A percentile compares a stretch with the other conserved stretches of the same genome.
These are phyloP conservation scores for Rhagium mordax DNA, from an alignment of 2,888 invertebrate species.

Conservation along the genomic window DNA sequence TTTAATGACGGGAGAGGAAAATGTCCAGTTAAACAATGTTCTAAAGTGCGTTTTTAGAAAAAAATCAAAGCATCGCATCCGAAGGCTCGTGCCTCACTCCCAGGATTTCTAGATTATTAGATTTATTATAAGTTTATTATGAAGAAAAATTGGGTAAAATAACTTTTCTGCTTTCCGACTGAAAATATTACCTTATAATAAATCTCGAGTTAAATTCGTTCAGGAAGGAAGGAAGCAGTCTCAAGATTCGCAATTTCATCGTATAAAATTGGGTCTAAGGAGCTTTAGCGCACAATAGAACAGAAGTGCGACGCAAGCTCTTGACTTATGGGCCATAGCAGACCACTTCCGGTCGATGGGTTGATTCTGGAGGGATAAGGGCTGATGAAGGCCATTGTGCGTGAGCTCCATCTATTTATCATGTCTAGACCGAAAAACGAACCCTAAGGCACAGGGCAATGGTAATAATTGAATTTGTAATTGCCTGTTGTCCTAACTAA, in stretches of 20 bases:
- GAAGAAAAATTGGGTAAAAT: slow-evolving; percentile 8
- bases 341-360: slow-evolving; percentile 42
- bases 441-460: slow-evolving; percentile 24
- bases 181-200: slow-evolving; percentile 30
- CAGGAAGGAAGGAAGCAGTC: slow-evolving; percentile 39
- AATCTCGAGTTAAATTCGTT: slow-evolving; percentile 35
- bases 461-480: slow-evolving; percentile 37
- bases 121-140: slow-evolving; percentile 28
- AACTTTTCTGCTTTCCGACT: slow-evolving; percentile 20
- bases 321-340: slow-evolving; percentile 39
- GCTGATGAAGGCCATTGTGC: slow-evolving; percentile 42
- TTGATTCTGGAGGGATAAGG: slow-evolving; percentile 36
- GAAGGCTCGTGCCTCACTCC: not conserved
- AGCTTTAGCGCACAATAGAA: slow-evolving; percentile 37
- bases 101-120: slow-evolving; percentile 5
- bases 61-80: not conserved
- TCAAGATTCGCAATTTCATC: slow-evolving; percentile 36
- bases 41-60: not conserved
- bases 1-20: not conserved
- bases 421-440: slow-evolving; percentile 38
- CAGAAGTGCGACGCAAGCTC: slow-evolving; percentile 40
- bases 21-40: not conserved
- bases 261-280: slow-evolving; percentile 40
- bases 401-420: slow-evolving; percentile 39
- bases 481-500: slow-evolving; percentile 30